Percentiles rank a stretch among this genome's conserved stretches.
Conservation (phyloP, 2,888 invertebrate species). For the Scaptomyza flava region DNA sequence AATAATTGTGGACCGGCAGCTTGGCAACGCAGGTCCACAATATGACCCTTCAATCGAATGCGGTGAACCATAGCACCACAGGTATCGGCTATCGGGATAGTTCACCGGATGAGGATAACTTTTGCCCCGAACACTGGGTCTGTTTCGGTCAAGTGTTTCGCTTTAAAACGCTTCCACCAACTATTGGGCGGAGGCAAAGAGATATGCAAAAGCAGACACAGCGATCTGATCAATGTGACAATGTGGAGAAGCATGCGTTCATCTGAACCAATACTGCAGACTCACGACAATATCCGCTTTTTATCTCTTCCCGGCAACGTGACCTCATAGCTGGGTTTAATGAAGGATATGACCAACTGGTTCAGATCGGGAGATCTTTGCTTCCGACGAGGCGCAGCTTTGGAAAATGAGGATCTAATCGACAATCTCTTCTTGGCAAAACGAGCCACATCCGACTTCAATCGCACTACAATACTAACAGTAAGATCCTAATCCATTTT, state of each 20-base stretch:
- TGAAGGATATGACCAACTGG: constrained; percentile 92
- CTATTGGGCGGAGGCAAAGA: constrained; percentile 91
- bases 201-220: constrained; percentile 93
- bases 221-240: constrained; percentile 91
- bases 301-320: constrained; percentile 91
- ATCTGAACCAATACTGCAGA: constrained; percentile 91
- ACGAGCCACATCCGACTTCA: constrained; percentile 66
- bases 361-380: constrained; percentile 92
- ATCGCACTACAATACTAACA: constrained; percentile 38
- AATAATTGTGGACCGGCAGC: constrained; percentile 51
- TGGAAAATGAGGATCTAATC: constrained; percentile 83
- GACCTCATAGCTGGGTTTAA: constrained; percentile 92
- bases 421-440: constrained; percentile 82
- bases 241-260: constrained; percentile 94
- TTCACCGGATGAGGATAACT: constrained; percentile 82
- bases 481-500: constrained; percentile 75
- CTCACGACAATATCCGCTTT: constrained; percentile 96
- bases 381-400: constrained; percentile 87
- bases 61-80: constrained; percentile 32
- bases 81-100: constrained; percentile 65
- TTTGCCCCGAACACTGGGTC: constrained; percentile 95
- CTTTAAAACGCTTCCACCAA: constrained; percentile 95
- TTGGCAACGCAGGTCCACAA: constrained; percentile 59
- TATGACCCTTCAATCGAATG: constrained; percentile 78
- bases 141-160: constrained; percentile 93